Evolutionary conservation across 1,140 invertebrate species (phyloP).

Genomic region (Eueides isabella): DNA sequence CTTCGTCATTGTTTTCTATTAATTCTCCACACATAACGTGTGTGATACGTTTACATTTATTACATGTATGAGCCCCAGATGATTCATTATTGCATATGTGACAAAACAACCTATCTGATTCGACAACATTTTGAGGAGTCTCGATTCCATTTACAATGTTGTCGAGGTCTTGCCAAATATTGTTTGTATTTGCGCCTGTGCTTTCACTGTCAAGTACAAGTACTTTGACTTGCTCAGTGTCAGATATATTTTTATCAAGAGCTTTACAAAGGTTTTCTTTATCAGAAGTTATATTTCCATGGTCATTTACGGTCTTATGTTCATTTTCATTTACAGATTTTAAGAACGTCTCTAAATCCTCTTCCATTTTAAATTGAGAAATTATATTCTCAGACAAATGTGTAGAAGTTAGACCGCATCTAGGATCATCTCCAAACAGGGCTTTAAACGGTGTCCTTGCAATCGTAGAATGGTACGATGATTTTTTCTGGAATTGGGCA

Average conservation of each 20-base stretch:
- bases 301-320: too few relatives aligned
- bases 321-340: too few relatives aligned
- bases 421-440: constrained; percentile 45
- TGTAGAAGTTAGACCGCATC: too few relatives aligned
- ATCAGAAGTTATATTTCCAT: too few relatives aligned
- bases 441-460: constrained; percentile 43
- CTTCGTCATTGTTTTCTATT: neutral
- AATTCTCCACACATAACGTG: neutral
- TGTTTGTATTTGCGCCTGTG: too few relatives aligned
- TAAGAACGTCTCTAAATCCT: constrained; percentile 23
- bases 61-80: neutral
- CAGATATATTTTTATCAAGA: too few relatives aligned
- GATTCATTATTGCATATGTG: constrained; percentile 18
- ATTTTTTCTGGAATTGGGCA: constrained; percentile 60
- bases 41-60: constrained; percentile 1
- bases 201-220: neutral
- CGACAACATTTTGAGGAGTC: too few relatives aligned
- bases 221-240: neutral
- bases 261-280: too few relatives aligned
- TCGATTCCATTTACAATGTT: too few relatives aligned
- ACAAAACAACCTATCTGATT: neutral
- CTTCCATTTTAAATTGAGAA: constrained; percentile 44
- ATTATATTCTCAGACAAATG: too few relatives aligned
- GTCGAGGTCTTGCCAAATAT: too few relatives aligned
- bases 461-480: constrained; percentile 60